These are phyloP conservation scores for Fissipunctia ypsillon DNA, from an alignment of 2,888 invertebrate species.

Conservation along the genomic window DNA sequence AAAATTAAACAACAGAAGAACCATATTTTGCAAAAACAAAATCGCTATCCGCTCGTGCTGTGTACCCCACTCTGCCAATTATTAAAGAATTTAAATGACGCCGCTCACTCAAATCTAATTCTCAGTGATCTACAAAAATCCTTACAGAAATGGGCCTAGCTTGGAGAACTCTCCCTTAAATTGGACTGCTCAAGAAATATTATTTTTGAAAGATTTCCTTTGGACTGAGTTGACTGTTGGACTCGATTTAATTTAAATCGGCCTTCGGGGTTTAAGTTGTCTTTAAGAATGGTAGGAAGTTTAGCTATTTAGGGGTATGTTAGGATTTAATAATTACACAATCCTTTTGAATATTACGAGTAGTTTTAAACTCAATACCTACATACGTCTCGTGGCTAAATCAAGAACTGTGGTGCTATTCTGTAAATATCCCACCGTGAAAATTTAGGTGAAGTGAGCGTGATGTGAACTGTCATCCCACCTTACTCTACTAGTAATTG, in stretches of 20 bases:
- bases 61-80: constrained; percentile 62
- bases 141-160: constrained; percentile 72
- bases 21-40: too few relatives aligned
- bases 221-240: constrained; percentile 44
- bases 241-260: constrained; percentile 54
- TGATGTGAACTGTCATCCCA: too few relatives aligned
- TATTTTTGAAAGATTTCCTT: constrained; percentile 64
- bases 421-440: too few relatives aligned
- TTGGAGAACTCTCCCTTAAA: constrained; percentile 66
- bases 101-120: constrained; percentile 77
- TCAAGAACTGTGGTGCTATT: too few relatives aligned
- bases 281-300: constrained; percentile 10
- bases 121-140: constrained; percentile 73
- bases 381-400: too few relatives aligned
- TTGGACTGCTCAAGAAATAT: constrained; percentile 72
- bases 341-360: too few relatives aligned
- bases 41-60: not conserved
- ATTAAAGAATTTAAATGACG: constrained; percentile 78
- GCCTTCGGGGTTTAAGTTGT: constrained; percentile 24
- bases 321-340: too few relatives aligned
- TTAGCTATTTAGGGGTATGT: too few relatives aligned
- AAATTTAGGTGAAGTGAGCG: too few relatives aligned
- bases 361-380: too few relatives aligned
- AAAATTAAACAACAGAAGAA: too few relatives aligned
- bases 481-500: too few relatives aligned